Base-by-base conservation (phyloP, 2,113 vertebrate species). In the Zapus hudsonius region DNA sequence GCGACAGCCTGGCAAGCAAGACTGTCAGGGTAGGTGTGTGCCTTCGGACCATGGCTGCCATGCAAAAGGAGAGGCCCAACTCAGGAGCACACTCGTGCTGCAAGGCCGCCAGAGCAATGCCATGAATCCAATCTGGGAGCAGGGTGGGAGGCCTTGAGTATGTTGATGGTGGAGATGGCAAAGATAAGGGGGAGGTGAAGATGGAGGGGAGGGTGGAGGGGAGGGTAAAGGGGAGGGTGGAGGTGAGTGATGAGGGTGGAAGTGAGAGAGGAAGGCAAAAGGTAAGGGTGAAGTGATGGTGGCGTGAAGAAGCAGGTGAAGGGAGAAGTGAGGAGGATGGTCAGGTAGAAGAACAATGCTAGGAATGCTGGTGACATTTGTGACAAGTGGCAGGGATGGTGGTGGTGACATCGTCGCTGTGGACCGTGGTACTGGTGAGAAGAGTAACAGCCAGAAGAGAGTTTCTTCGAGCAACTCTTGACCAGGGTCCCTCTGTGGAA, bases 331-430 rank as follows among this genome's bases (percentile, higher is more conserved):
- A 36, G 33, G 22, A 67, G 44, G 29, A 11, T 52, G 52, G 52
- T 52, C 52, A 52, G 52, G 52, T 52, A 33, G 69, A 44, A 10
- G 11, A 67, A 52, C 15, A 36, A 59, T 1, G 33, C 52, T 36
- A 66, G 52, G 17, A 6, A 27, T 3, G 16, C 20, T 31, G 16
- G 12, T 9, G 13, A 47, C 17, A 27, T 5, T 12, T 15, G 6
- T 52, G 52, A 7, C 11, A 15, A 4, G 3, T 38, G 69, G 17
- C 16, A 36, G 5, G 13, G 0, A 15, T 1, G 1, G 16, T n/a
- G 70, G 36, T 2, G 20, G 2, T 44, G 61, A 17, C 23, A 31
- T 27, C 19, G 38, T 19, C 20, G 42, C 27, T 79, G 66, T 11
- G 19, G 47, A 7, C 0, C 9, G 4, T 3, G 22, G 17, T 3